phyloP scores from a whole-genome alignment of 2,113 vertebrate genomes.

The Zootoca vivipara region DNA sequence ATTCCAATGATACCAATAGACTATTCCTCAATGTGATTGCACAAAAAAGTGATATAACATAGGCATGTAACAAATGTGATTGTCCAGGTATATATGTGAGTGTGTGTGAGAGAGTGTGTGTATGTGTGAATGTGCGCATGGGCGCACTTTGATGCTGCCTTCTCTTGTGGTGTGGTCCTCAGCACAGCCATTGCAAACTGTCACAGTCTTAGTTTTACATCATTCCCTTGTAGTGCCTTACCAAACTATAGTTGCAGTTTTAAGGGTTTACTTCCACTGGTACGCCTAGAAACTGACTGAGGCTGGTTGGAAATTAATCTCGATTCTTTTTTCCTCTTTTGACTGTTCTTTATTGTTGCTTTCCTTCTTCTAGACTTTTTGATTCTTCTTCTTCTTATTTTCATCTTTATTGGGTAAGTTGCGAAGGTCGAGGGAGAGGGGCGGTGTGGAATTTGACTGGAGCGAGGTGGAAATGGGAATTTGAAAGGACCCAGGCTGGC shows the following conservation, averaged over 20 bases:
- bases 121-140: conserved; percentile 50
- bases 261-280: conserved; percentile 85
- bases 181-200: conserved; percentile 76
- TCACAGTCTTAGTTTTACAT: conserved; percentile 86
- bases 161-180: conserved; percentile 81
- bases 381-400: rapidly evolving
- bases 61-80: conserved; percentile 90
- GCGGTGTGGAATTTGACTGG: conserved; percentile 22
- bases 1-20: conserved; percentile 89
- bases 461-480: background rate
- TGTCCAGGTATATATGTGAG: conserved; percentile 75
- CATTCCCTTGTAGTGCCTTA: conserved; percentile 99
- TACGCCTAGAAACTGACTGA: conserved; percentile 80
- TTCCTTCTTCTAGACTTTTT: background rate
- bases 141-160: conserved; percentile 78
- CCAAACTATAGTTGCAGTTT: conserved; percentile 83
- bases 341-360: conserved; percentile 21
- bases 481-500: background rate
- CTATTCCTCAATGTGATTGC: conserved; percentile 89
- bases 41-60: conserved; percentile 89
- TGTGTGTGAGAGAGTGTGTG: background rate
- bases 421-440: conserved; percentile 14
- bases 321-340: conserved; percentile 61
- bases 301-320: conserved; percentile 75
- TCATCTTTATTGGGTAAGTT: conserved; percentile 56